These are phyloP conservation scores for Dinothrombium tinctorium DNA, from an alignment of 1,140 invertebrate genomes.

Conservation along the genomic window DNA sequence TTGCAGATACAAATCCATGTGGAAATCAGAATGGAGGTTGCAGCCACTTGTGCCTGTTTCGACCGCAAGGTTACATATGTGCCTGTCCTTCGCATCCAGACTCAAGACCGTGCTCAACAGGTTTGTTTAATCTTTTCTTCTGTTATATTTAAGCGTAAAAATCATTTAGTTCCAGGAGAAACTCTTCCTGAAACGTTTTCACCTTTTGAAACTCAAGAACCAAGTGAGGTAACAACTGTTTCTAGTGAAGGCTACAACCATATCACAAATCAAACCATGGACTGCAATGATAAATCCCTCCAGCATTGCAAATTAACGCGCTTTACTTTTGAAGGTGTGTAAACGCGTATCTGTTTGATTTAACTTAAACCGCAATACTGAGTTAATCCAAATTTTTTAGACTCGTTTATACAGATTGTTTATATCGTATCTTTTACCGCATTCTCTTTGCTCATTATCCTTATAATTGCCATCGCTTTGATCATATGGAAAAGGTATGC, in stretches of 20 bases:
- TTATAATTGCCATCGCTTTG: neutral
- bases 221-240: too few relatives aligned
- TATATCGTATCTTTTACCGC: neutral
- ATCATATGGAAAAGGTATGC: neutral
- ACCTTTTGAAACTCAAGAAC: too few relatives aligned
- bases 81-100: conserved; percentile 34
- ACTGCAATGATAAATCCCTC: too few relatives aligned
- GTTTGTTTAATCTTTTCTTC: neutral
- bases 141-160: neutral
- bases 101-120: neutral
- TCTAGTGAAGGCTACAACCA: too few relatives aligned
- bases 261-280: too few relatives aligned
- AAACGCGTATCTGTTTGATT: too few relatives aligned
- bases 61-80: conserved; percentile 39
- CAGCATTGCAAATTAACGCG: too few relatives aligned
- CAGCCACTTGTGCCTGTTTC: conserved; percentile 72
- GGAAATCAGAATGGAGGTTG: conserved; percentile 77
- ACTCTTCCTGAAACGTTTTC: too few relatives aligned
- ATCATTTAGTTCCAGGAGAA: too few relatives aligned
- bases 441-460: neutral
- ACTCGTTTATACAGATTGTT: neutral
- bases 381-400: too few relatives aligned
- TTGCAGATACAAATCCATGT: conserved; percentile 47
- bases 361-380: too few relatives aligned
- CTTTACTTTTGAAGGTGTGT: too few relatives aligned